phyloP scores from a whole-genome alignment of 2,113 vertebrate genomes.

The Colius striatus region DNA sequence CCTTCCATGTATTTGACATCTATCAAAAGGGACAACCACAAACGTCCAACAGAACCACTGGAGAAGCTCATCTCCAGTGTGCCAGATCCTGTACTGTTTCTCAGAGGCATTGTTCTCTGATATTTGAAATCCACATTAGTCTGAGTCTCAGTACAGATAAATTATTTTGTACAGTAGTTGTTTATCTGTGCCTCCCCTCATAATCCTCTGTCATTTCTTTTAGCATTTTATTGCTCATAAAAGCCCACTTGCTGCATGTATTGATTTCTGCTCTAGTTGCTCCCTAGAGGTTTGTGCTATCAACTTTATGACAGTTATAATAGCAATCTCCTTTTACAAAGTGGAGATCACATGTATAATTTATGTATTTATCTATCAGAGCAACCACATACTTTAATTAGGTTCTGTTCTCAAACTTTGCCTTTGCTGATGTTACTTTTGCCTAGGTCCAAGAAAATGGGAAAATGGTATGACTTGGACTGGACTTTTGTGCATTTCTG shows the following conservation, averaged over 20 bases:
- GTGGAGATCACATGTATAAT: background rate
- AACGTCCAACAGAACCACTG: fast-evolving
- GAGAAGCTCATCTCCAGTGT: background rate
- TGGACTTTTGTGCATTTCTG: background rate
- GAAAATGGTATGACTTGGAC: background rate
- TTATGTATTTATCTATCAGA: background rate
- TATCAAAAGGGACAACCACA: background rate
- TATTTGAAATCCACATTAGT: background rate
- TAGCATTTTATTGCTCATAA: background rate
- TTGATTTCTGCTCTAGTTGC: background rate
- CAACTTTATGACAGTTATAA: background rate
- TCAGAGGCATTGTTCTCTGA: background rate
- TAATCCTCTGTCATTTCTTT: background rate
- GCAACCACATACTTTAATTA: background rate
- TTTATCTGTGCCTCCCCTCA: background rate
- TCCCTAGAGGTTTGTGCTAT: background rate
- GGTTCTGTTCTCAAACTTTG: background rate
- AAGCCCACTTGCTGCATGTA: background rate
- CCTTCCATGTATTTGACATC: background rate
- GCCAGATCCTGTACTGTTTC: background rate
- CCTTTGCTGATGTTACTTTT: background rate
- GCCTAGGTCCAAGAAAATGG: background rate
- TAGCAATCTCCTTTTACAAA: background rate
- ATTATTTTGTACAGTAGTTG: background rate
- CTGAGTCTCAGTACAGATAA: background rate